Evolutionary conservation across 2,888 invertebrate genomes (phyloP), one percentile per base, ranked within the genome.

Genomic region (Yponomeuta cagnagella): DNA sequence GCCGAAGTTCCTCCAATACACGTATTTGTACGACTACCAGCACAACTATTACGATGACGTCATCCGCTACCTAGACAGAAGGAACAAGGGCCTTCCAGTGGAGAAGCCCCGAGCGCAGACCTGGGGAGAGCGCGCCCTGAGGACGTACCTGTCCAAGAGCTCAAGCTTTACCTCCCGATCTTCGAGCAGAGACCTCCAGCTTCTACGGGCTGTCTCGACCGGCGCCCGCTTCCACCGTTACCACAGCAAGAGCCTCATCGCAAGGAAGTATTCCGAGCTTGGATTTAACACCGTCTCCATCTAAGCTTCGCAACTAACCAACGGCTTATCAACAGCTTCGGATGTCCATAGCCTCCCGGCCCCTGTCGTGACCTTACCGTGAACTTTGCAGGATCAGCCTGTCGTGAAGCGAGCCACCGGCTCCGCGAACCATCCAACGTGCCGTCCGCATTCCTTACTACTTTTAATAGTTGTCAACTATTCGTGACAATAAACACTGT

Each of bases 11-110:
- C 94, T 96, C 66, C 96, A 96, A 82, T 97, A 97, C 92, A 94
- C 93, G 82, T 97, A 97, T 85, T 93, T 96, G 85, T 96, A 95
- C 89, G 95, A 97, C 85, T 97, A 97, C 90, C 94, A 95, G 89
- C 94, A 95, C 86, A 97, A 96, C 89, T 97, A 97, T 85, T 97
- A 97, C 87, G 95, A 97, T 82, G 97, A 97, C 82, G 95, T 96
- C 73, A 96, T 97, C 85, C 95, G 95, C 80, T 97, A 95, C 89
- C 87, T 97, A 87, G 95, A 97, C 85, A 94, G 95, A 81, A 94
- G 96, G 77, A 94, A 95, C 86, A 93, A 93, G 75, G 97, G 97
- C 0, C 80, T 94, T 70, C 88, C 84, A 1, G 93, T 95, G 69
- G 97, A 97, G 77, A 93, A 93, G 73, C 97, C 97, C 1, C 93